Percentiles rank a stretch among this genome's conserved stretches.
Evolutionary conservation across 2,113 vertebrate genomes (phyloP).

Genomic region (Phylloscopus whistleri): DNA sequence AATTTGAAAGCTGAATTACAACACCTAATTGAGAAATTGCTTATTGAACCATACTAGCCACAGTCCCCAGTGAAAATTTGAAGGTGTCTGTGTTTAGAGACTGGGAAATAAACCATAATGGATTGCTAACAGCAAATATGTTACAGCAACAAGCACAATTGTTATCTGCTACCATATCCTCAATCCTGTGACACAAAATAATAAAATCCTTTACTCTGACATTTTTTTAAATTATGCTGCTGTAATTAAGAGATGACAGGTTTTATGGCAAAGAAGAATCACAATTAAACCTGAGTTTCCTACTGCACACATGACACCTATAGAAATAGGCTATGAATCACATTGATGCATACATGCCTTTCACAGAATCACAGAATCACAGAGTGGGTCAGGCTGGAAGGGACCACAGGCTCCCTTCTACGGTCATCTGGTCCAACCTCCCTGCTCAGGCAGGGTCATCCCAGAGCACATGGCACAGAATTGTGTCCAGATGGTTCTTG

Average conservation of each 20-base stretch:
- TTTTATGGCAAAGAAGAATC: background rate
- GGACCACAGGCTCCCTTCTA: rapidly evolving
- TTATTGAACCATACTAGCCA: background rate
- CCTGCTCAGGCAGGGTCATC: background rate
- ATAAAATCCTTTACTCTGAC: background rate
- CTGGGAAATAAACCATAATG: background rate
- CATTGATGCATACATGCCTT: background rate
- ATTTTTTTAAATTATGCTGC: background rate
- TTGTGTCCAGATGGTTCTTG: background rate
- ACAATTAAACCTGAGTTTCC: background rate
- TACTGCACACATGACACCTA: rapidly evolving
- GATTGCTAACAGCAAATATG: background rate
- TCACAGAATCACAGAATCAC: background rate
- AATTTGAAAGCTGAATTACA: slow-evolving; percentile 10
- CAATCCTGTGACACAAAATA: background rate
- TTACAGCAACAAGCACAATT: background rate
- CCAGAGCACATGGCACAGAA: background rate
- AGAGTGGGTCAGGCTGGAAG: background rate
- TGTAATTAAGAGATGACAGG: background rate
- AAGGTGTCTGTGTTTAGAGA: background rate
- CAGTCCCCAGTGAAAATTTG: background rate
- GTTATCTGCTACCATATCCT: background rate
- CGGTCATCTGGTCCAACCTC: background rate
- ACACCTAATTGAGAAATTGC: background rate
- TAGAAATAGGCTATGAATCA: background rate